Evolutionary conservation across 2,797 vertebrate genomes (phyloP).

Genomic region (Masticophis lateralis): DNA sequence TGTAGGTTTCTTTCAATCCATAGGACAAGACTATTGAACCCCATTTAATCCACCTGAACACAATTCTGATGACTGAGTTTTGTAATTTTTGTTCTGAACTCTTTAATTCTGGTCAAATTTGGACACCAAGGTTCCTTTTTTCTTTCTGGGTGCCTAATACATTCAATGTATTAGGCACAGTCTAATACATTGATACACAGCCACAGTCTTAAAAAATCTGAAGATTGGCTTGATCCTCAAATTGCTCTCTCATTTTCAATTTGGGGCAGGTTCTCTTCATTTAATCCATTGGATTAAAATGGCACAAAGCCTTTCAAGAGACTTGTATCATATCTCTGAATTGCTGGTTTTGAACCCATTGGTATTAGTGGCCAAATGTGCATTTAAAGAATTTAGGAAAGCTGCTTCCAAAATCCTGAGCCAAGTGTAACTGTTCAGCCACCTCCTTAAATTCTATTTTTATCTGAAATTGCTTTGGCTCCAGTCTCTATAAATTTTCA

Average conservation of each 20-base stretch:
- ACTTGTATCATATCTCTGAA: not conserved
- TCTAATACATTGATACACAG: too few species aligned
- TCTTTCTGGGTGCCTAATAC: not conserved
- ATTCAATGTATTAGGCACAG: too few species aligned
- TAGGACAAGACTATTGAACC: not conserved
- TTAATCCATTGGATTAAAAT: not conserved
- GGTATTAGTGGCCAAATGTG: not conserved
- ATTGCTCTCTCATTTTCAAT: not conserved
- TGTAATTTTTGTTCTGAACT: not conserved
- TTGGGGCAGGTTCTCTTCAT: not conserved
- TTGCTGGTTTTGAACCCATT: not conserved
- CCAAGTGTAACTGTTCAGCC: not conserved
- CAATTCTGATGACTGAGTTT: not conserved
- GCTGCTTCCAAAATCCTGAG: not conserved
- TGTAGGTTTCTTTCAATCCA: not conserved
- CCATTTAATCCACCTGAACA: not conserved
- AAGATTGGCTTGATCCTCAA: not conserved
- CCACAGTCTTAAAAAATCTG: not conserved
- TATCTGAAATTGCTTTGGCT: not conserved
- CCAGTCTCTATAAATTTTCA: not conserved
- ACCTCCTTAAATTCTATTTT: not conserved
- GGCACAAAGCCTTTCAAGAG: not conserved
- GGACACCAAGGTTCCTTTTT: not conserved
- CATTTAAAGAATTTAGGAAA: not conserved
- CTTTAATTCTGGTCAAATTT: not conserved